These are phyloP conservation scores for Gerris buenoi DNA, from an alignment of 1,140 invertebrate genomes.

Conservation along the genomic window DNA sequence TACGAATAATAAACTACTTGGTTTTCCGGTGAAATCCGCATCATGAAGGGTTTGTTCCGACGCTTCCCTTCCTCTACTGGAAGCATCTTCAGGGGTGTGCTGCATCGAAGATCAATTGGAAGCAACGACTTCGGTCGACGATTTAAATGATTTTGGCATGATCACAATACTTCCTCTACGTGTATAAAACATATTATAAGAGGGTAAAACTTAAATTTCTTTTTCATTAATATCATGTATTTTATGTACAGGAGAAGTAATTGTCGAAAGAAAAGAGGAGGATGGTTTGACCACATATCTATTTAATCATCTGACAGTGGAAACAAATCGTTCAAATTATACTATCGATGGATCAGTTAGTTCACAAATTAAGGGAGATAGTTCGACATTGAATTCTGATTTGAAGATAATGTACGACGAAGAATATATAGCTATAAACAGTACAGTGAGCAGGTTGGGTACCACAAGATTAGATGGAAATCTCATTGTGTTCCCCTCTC, in stretches of 20 bases:
- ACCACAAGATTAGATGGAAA: neutral
- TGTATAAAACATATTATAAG: too few species aligned
- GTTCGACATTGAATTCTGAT: neutral
- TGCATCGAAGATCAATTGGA: too few species aligned
- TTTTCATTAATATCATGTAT: too few species aligned
- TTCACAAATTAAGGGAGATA: constrained; percentile 16
- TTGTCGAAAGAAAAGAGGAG: neutral
- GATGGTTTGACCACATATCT: neutral
- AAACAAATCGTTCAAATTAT: neutral
- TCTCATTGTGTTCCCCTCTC: neutral
- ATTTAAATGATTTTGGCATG: too few species aligned
- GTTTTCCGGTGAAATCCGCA: too few species aligned
- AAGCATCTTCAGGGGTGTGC: too few species aligned
- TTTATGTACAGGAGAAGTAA: neutral
- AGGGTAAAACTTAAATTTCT: too few species aligned
- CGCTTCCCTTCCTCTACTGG: too few species aligned
- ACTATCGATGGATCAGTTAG: constrained; percentile 16
- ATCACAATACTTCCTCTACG: too few species aligned
- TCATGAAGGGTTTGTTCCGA: too few species aligned
- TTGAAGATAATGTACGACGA: neutral
- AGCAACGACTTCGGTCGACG: too few species aligned
- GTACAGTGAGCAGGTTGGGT: neutral
- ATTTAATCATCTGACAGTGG: neutral
- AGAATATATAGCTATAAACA: neutral
- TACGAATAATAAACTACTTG: too few species aligned